Evolutionary conservation across 2,113 vertebrate genomes (phyloP), one percentile per base, ranked within the genome.

Genomic region (Lethenteron reissneri): DNA sequence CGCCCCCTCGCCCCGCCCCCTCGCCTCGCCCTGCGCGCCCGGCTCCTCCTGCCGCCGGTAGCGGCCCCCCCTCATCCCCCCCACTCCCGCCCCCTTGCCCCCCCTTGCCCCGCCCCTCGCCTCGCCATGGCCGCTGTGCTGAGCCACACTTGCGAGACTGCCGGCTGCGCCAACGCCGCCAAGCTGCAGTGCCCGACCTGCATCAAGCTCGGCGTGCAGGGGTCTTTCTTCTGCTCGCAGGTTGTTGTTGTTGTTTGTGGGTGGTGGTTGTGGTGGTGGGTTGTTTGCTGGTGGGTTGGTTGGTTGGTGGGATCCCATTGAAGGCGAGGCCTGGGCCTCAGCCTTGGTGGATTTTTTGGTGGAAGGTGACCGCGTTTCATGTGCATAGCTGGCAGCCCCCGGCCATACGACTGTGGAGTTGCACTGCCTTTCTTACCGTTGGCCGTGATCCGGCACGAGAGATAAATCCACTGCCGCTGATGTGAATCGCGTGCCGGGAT

Each of bases 171-270:
- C 70, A 84, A 84, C 77, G 89, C 92, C 80, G 90, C 92, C 77
- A 96, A 96, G 80, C 88, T 97, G 72, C 92, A 97, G 81, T 96
- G 92, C 74, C 92, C 91, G 56, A 92, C 90, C 78, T 97, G 92
- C 80, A 86, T 96, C 82, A 96, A 96, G 81, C 88, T 97, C 75
- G 91, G 87, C 15, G 92, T 97, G 73, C 88, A 89, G 75, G 89
- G 90, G 75, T 97, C 90, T 21, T 96, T 91, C 79, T 97, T 97
- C 84, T 97, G 92, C 75, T 97, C 90, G n/a, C 92, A 97, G 92
- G 91, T 97, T 78, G 72, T 13, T 64, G 14, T 17, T 64, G 14
- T 15, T 19, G 60, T 15, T 2, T 9, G 8, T 11, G n/a, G 64
- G 25, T 17, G 9, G 11, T 17, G 64, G 25, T 17, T 2, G 11